A percentile compares a stretch with the other conserved stretches of the same genome.
phyloP scores from a whole-genome alignment of 2,888 invertebrate species.

The Ormia ochracea region DNA sequence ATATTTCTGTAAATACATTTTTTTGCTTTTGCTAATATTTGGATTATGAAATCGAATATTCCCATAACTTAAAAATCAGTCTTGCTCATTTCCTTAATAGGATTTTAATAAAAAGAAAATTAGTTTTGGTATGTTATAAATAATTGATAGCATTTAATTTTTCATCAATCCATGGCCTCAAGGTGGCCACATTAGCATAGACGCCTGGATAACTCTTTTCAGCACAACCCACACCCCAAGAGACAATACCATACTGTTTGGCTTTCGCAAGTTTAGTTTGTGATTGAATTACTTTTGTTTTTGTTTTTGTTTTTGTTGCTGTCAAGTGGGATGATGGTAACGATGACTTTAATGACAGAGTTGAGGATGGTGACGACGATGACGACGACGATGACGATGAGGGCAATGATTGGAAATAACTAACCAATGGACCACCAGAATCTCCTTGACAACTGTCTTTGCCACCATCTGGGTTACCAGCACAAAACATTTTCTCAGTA shows the following conservation, averaged over 20 bases:
- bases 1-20: not conserved
- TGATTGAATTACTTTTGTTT: not conserved
- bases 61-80: not conserved
- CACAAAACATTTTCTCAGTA: slow-evolving; percentile 70
- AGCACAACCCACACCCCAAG: slow-evolving; percentile 72
- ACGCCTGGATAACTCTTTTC: slow-evolving; percentile 70
- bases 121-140: not conserved
- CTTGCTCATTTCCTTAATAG: not conserved
- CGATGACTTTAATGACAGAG: not conserved
- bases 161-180: slow-evolving; percentile 69
- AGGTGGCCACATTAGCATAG: slow-evolving; percentile 67
- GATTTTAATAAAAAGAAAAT: not conserved
- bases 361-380: too few species aligned
- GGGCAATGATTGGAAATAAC: slow-evolving; percentile 45
- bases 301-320: not conserved
- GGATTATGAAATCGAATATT: not conserved
- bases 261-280: not conserved
- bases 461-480: slow-evolving; percentile 67
- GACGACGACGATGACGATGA: not conserved
- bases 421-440: slow-evolving; percentile 72
- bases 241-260: slow-evolving; percentile 70
- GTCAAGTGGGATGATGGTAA: not conserved
- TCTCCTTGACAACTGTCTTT: slow-evolving; percentile 72
- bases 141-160: slow-evolving; percentile 38
- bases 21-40: not conserved